Conservation (phyloP, 2,797 vertebrate genomes). For the Tapera naevia region DNA sequence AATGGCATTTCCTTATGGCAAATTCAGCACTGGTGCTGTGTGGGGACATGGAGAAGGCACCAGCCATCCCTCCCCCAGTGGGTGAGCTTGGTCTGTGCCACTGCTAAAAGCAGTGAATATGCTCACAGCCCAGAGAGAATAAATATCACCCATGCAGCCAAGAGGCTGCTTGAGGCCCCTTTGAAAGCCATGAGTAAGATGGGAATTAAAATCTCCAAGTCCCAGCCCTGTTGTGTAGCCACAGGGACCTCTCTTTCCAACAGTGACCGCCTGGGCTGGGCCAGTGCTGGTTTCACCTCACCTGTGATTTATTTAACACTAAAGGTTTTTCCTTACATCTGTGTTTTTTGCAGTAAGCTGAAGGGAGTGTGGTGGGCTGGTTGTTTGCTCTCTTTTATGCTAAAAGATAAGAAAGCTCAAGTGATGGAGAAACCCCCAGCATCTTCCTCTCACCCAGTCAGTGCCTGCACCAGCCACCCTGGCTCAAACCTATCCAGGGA, state of each 20-base stretch:
- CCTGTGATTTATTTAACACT: background rate
- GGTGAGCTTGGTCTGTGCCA: background rate
- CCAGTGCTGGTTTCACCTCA: background rate
- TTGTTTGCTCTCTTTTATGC: background rate
- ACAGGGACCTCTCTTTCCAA: background rate
- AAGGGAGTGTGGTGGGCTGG: background rate
- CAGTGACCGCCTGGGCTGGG: background rate
- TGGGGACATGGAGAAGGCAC: background rate
- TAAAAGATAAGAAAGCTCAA: background rate
- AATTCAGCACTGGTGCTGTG: background rate
- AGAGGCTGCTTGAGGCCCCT: background rate
- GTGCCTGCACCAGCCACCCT: rapidly evolving
- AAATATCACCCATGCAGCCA: background rate
- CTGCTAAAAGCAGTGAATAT: background rate
- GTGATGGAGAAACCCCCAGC: background rate
- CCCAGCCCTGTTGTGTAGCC: rapidly evolving
- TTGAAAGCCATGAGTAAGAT: background rate
- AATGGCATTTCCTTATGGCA: background rate
- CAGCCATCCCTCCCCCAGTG: background rate
- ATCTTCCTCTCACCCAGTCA: background rate
- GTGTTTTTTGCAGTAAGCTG: background rate
- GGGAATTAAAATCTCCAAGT: background rate
- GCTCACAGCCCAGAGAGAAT: background rate
- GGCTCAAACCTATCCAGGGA: background rate
- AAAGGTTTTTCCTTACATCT: background rate